Conservation (phyloP, 2,888 invertebrate genomes). For the Disparrhopalites patrizii region DNA sequence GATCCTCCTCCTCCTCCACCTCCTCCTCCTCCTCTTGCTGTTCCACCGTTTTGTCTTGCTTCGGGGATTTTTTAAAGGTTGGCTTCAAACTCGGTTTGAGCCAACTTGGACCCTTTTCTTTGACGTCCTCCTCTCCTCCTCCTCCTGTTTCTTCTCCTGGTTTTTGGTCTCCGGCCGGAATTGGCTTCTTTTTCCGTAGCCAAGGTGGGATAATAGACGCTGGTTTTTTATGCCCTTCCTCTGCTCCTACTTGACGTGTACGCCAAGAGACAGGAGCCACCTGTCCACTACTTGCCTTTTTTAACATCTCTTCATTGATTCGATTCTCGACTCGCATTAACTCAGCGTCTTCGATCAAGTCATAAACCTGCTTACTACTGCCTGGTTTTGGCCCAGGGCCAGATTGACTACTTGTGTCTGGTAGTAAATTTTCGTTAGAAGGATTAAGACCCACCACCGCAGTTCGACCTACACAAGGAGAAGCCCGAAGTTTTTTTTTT, state of each 20-base stretch:
- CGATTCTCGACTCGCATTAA: conserved; percentile 24
- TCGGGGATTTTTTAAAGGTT: conserved; percentile 11
- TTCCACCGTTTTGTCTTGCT: background rate
- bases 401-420: background rate
- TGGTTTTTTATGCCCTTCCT: background rate
- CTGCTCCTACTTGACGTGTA: background rate
- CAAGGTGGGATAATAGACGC: background rate
- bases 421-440: conserved; percentile 14
- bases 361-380: conserved; percentile 15
- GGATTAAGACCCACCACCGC: conserved; percentile 18
- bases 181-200: background rate
- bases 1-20: background rate
- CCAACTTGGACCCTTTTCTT: conserved; percentile 21
- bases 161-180: too few relatives aligned
- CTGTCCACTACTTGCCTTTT: conserved; percentile 20
- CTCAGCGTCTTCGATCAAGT: conserved; percentile 23
- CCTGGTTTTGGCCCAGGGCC: conserved; percentile 2
- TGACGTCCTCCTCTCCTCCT: background rate
- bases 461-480: conserved; percentile 17
- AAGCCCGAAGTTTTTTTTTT: too few relatives aligned
- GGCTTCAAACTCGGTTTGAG: conserved; percentile 21
- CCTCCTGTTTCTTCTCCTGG: background rate
- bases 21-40: background rate
- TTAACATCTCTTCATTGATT: conserved; percentile 29
- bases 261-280: conserved; percentile 27